phyloP scores from a whole-genome alignment of 1,140 invertebrate genomes.

The Drosophila parvula region DNA sequence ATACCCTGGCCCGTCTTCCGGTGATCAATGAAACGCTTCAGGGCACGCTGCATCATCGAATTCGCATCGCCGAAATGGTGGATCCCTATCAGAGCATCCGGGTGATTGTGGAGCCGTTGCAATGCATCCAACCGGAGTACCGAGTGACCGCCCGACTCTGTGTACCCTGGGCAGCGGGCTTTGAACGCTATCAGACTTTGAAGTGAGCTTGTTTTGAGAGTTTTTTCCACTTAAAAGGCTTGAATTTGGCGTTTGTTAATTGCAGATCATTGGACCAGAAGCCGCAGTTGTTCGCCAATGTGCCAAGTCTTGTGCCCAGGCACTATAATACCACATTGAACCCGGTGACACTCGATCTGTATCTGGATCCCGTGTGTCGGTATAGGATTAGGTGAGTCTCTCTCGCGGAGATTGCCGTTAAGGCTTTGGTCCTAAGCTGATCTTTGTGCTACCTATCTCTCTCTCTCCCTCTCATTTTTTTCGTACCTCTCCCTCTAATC shows the following conservation, averaged over 20 bases:
- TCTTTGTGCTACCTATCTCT: neutral
- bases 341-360: slow-evolving; percentile 85
- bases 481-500: slow-evolving; percentile 19
- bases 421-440: too few relatives aligned
- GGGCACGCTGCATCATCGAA: slow-evolving; percentile 85
- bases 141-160: slow-evolving; percentile 87
- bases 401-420: too few relatives aligned
- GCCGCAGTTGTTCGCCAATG: slow-evolving; percentile 85
- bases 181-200: slow-evolving; percentile 86
- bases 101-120: slow-evolving; percentile 85
- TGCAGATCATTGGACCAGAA: slow-evolving; percentile 60
- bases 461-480: neutral
- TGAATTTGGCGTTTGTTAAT: too few relatives aligned
- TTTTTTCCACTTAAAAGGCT: fast-evolving
- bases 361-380: slow-evolving; percentile 86
- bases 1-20: slow-evolving; percentile 72
- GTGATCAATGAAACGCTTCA: slow-evolving; percentile 85
- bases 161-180: slow-evolving; percentile 87
- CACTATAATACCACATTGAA: slow-evolving; percentile 70
- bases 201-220: slow-evolving; percentile 83
- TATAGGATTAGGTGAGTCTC: slow-evolving; percentile 85
- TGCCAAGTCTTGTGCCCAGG: slow-evolving; percentile 83
- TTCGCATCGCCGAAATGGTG: slow-evolving; percentile 85
- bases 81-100: slow-evolving; percentile 87
- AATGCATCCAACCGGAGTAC: slow-evolving; percentile 84